phyloP scores from a whole-genome alignment of 2,888 invertebrate species.

The Rhopalosiphum nymphaeae region DNA sequence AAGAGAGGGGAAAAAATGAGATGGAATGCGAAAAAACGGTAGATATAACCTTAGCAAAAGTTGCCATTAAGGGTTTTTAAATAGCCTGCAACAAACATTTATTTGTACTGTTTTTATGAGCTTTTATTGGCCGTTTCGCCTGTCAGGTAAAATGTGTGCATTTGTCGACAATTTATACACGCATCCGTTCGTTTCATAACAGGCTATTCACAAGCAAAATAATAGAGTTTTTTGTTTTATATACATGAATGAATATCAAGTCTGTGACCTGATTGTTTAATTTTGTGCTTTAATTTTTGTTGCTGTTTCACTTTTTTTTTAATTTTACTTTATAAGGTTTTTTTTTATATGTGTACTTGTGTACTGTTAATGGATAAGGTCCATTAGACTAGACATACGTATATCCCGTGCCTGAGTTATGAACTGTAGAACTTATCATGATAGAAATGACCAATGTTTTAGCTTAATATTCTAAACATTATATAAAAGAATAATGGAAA shows the following conservation, averaged over 20 bases:
- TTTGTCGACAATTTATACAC: conserved; percentile 54
- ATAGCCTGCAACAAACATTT: conserved; percentile 60
- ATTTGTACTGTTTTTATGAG: conserved; percentile 58
- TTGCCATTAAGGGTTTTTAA: conserved; percentile 60
- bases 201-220: conserved; percentile 31
- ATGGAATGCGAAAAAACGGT: conserved; percentile 5
- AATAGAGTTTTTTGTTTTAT: conserved; percentile 3
- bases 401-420: not conserved
- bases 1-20: not conserved
- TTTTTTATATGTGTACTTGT: not conserved
- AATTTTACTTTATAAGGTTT: not conserved
- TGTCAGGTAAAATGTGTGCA: conserved; percentile 53
- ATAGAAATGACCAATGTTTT: not conserved
- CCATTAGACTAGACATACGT: conserved; percentile 28
- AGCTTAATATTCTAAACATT: not conserved
- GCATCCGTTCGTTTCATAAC: conserved; percentile 41
- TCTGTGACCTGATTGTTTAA: conserved; percentile 29
- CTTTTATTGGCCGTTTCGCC: conserved; percentile 58
- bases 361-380: conserved; percentile 36
- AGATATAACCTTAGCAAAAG: conserved; percentile 32
- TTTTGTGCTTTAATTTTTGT: conserved; percentile 10
- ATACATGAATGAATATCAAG: conserved; percentile 26
- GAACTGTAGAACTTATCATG: not conserved
- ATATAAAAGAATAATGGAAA: not conserved
- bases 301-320: not conserved